Conservation (phyloP, 2,113 vertebrate species). For the Lophura nycthemera region DNA sequence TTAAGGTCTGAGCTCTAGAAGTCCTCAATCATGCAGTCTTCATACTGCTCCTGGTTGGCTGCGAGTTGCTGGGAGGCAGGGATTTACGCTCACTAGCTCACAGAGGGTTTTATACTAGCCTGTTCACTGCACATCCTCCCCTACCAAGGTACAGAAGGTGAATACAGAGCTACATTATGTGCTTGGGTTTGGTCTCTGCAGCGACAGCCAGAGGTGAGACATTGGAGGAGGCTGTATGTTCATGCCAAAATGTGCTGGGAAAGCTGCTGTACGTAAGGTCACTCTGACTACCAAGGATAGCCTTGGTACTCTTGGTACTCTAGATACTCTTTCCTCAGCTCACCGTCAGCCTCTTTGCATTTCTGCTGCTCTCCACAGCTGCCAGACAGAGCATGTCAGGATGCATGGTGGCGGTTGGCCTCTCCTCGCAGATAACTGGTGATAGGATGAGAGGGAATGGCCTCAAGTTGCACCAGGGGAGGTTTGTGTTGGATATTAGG, state of each 20-base stretch:
- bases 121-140: slow-evolving; percentile 3
- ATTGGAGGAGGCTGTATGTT: neutral
- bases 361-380: neutral
- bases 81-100: neutral
- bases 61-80: neutral
- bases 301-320: too few species aligned
- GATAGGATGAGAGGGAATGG: too few species aligned
- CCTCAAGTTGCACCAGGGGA: too few species aligned
- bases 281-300: neutral
- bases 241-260: neutral
- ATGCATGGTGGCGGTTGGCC: accelerated
- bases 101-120: neutral
- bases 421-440: too few species aligned
- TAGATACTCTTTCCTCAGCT: neutral
- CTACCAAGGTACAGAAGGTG: neutral
- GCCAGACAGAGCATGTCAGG: neutral
- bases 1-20: slow-evolving; percentile 45
- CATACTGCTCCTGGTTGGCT: neutral
- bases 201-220: neutral
- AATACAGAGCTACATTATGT: neutral
- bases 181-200: neutral
- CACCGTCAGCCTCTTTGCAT: neutral
- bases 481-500: too few species aligned
- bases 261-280: neutral
- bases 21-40: slow-evolving; percentile 1